Conservation (phyloP, 2,113 vertebrate species). For the Syngnathoides biaculeatus region DNA sequence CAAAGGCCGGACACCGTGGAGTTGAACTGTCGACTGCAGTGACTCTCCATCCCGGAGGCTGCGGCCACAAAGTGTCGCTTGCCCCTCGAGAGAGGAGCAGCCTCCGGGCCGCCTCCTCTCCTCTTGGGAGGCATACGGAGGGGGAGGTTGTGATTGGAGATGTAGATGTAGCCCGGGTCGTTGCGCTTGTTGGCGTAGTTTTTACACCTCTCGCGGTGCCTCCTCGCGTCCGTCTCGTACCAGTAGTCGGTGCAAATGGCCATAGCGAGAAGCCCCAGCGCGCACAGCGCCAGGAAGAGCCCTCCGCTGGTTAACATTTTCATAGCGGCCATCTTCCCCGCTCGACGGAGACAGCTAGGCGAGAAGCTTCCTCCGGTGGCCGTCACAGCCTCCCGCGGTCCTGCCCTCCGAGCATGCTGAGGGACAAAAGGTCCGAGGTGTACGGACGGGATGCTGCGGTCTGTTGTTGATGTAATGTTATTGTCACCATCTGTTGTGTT, state of each 20-base stretch:
- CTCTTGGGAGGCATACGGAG: conserved; percentile 79
- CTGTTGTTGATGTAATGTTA: conserved; percentile 68
- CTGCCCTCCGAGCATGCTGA: conserved; percentile 55
- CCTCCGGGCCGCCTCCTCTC: conserved; percentile 47
- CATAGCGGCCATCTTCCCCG: conserved; percentile 83
- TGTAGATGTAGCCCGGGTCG: conserved; percentile 87
- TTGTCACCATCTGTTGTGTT: conserved; percentile 77
- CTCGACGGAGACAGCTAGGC: conserved; percentile 63
- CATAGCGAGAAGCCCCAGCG: conserved; percentile 81
- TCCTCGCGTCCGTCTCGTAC: conserved; percentile 88
- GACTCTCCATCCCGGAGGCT: conserved; percentile 78
- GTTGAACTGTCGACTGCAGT: conserved; percentile 86
- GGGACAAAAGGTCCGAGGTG: conserved; percentile 38
- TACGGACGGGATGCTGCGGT: conserved; percentile 50
- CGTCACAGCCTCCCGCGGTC: conserved; percentile 58
- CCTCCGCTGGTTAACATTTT: conserved; percentile 85
- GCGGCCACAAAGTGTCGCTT: conserved; percentile 71
- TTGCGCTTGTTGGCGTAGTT: conserved; percentile 84
- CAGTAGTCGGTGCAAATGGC: conserved; percentile 88
- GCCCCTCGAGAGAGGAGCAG: conserved; percentile 48
- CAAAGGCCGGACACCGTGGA: conserved; percentile 85
- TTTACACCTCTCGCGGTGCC: conserved; percentile 85
- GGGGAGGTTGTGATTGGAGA: conserved; percentile 83
- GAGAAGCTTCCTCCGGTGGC: conserved; percentile 68
- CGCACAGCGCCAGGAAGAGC: conserved; percentile 82